phyloP scores from a whole-genome alignment of 2,113 vertebrate species.

The Arenaria interpres region DNA sequence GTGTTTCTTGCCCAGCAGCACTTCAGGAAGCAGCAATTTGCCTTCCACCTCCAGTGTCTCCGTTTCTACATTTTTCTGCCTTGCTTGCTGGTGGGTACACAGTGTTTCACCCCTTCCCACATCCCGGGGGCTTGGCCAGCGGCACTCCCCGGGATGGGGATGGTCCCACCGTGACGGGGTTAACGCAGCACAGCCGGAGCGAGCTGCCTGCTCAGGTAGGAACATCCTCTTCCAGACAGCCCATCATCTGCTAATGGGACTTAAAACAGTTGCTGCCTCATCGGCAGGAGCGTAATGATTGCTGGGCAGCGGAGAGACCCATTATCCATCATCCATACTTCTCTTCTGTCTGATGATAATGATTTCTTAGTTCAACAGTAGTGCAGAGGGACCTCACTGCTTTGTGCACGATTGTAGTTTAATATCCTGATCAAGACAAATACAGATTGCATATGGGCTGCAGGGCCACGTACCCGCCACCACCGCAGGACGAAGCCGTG shows the following conservation, averaged over 20 bases:
- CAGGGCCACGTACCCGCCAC: not conserved
- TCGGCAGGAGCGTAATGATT: constrained; percentile 73
- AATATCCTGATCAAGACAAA: constrained; percentile 69
- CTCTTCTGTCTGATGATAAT: constrained; percentile 72
- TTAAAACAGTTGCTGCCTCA: constrained; percentile 77
- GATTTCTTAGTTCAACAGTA: constrained; percentile 73
- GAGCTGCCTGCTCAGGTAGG: constrained; percentile 62
- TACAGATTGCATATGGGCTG: constrained; percentile 40
- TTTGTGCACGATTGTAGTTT: constrained; percentile 53
- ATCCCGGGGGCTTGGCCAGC: not conserved
- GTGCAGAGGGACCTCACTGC: constrained; percentile 66
- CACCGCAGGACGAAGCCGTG: not conserved
- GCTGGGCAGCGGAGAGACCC: constrained; percentile 74
- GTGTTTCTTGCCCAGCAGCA: not conserved
- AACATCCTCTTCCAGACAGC: constrained; percentile 78
- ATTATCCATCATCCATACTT: constrained; percentile 76
- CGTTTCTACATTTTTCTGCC: not conserved
- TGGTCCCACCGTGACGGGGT: not conserved
- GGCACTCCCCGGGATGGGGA: not conserved
- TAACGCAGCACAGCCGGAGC: constrained; percentile 43
- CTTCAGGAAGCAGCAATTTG: not conserved
- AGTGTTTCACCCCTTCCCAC: fast-evolving
- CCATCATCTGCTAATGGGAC: constrained; percentile 79
- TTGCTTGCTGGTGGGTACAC: fast-evolving
- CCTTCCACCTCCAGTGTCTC: not conserved